phyloP scores from a whole-genome alignment of 1,140 invertebrate genomes.

The Trachelipus rathkii region DNA sequence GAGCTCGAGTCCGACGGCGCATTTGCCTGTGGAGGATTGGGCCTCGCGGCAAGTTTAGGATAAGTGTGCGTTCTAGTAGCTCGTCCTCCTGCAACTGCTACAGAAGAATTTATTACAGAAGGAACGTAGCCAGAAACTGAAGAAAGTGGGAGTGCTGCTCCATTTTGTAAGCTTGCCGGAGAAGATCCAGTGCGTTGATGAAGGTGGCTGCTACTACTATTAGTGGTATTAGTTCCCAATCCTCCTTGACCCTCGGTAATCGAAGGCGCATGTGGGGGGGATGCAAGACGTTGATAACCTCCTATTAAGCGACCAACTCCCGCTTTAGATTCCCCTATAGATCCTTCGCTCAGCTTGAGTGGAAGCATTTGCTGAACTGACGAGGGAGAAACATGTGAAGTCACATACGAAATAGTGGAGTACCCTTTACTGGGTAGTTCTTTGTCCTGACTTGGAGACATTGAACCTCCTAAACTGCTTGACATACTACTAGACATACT shows the following conservation, averaged over 20 bases:
- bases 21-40: conserved; percentile 28
- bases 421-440: conserved; percentile 45
- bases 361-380: conserved; percentile 55
- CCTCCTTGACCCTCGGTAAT: no score
- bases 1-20: conserved; percentile 29
- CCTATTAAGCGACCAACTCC: conserved; percentile 33
- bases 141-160: conserved; percentile 40
- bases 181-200: conserved; percentile 52
- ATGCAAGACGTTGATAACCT: conserved; percentile 53
- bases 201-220: no score
- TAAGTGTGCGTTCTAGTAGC: conserved; percentile 46
- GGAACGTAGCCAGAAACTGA: conserved; percentile 52
- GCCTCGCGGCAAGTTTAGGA: conserved; percentile 43
- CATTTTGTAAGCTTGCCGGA: conserved; percentile 44
- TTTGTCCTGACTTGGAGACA: conserved; percentile 21
- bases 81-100: conserved; percentile 57
- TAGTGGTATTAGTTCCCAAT: no score
- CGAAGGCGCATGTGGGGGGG: conserved; percentile 47
- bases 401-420: conserved; percentile 26
- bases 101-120: conserved; percentile 66
- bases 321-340: conserved; percentile 43
- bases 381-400: conserved; percentile 28
- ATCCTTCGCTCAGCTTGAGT: conserved; percentile 54
- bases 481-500: no score
- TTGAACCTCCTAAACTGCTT: no score